Evolutionary conservation across 2,113 vertebrate genomes (phyloP).

Genomic region (Corythoichthys intestinalis): DNA sequence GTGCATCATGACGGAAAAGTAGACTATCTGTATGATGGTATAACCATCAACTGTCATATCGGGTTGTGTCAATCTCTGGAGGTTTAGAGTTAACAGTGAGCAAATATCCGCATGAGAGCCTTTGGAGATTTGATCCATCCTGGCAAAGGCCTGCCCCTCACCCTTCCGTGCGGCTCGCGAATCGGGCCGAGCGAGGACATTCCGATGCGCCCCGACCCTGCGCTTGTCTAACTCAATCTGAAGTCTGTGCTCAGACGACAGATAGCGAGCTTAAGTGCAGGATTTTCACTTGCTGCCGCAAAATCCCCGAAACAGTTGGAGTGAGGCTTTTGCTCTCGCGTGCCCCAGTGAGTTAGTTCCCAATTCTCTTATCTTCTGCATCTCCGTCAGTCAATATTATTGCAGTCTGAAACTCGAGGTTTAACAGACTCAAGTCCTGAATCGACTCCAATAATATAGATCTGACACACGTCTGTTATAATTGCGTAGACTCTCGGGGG

Average conservation of each 20-base stretch:
- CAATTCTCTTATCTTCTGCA: background rate
- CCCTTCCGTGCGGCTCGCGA: slow-evolving; percentile 28
- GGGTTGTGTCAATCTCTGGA: background rate
- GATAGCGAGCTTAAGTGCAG: slow-evolving; percentile 13
- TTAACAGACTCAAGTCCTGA: too few species aligned
- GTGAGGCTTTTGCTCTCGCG: background rate
- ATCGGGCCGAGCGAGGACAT: slow-evolving; percentile 34
- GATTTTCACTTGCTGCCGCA: slow-evolving; percentile 24
- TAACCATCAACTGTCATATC: background rate
- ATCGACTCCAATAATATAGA: too few species aligned
- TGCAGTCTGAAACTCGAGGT: too few species aligned
- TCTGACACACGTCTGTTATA: too few species aligned
- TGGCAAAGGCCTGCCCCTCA: slow-evolving; percentile 41
- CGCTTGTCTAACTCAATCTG: slow-evolving; percentile 21
- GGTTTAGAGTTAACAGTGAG: slow-evolving; percentile 9
- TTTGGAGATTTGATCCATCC: slow-evolving; percentile 41
- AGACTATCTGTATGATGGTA: background rate
- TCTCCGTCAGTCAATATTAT: background rate
- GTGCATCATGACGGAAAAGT: background rate
- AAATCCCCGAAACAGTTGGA: background rate
- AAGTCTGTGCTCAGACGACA: slow-evolving; percentile 15
- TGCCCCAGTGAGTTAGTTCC: background rate
- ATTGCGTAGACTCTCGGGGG: too few species aligned
- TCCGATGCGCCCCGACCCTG: slow-evolving; percentile 16
- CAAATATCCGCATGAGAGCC: slow-evolving; percentile 38